Evolutionary conservation across 2,113 vertebrate genomes (phyloP).

Genomic region (Formicarius rufipectus): DNA sequence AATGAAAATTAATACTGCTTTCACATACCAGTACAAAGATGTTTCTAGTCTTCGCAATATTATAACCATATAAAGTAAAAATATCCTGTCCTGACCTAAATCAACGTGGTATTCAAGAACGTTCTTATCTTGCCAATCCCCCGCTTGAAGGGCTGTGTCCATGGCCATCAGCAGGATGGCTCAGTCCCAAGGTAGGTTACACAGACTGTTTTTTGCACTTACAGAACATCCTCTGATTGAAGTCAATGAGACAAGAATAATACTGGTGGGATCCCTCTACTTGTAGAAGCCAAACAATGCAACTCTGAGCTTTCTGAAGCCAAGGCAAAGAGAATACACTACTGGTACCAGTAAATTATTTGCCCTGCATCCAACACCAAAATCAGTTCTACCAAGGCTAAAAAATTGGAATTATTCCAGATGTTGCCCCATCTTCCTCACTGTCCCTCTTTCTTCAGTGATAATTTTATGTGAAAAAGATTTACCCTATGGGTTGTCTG

Average conservation of each 20-base stretch:
- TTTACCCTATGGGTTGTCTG: not conserved
- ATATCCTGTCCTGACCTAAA: not conserved
- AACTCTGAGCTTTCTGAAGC: not conserved
- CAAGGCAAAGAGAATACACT: not conserved
- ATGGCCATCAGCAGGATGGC: not conserved
- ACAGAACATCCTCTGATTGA: not conserved
- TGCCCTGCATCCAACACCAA: not conserved
- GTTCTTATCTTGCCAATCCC: not conserved
- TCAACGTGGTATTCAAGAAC: not conserved
- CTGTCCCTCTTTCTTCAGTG: not conserved
- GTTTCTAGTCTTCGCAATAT: not conserved
- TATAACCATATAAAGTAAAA: not conserved
- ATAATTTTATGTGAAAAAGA: not conserved
- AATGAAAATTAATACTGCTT: not conserved
- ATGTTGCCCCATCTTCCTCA: not conserved
- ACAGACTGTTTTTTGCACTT: not conserved
- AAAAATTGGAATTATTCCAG: not conserved
- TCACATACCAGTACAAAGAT: not conserved
- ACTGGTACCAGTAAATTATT: not conserved
- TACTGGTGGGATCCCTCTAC: not conserved
- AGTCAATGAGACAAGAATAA: not conserved
- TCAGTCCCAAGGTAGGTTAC: not conserved
- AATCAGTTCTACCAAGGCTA: not conserved
- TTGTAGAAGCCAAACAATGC: not conserved
- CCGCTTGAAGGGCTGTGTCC: not conserved